Evolutionary conservation across 2,113 vertebrate genomes (phyloP).

Genomic region (Pelecanoides urinatrix): DNA sequence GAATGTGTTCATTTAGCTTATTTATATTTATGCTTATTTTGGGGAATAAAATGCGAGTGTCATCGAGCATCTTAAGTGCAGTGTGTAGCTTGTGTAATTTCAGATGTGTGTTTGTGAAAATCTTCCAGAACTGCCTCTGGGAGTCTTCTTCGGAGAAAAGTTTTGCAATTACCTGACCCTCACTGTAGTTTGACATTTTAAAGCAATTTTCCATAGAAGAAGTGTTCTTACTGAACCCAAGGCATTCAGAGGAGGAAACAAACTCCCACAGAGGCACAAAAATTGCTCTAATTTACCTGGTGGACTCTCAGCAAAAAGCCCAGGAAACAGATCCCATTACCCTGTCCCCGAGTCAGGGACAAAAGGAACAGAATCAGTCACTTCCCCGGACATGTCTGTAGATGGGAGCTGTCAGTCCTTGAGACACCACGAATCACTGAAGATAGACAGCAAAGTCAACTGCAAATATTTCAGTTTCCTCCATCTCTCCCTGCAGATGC

Average conservation of each 20-base stretch:
- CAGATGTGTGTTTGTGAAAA: background rate
- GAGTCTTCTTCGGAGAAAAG: background rate
- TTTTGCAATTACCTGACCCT: background rate
- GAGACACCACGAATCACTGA: accelerated
- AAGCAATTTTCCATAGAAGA: background rate
- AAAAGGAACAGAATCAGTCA: background rate
- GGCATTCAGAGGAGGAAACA: background rate
- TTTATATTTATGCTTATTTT: background rate
- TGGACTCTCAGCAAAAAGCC: background rate
- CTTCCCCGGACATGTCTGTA: background rate
- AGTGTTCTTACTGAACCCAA: background rate
- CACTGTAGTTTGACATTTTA: background rate
- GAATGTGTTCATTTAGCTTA: background rate
- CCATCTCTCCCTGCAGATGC: background rate
- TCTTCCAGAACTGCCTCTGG: background rate
- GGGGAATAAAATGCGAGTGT: background rate
- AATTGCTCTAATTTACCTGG: background rate
- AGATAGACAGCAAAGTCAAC: background rate
- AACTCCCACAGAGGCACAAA: background rate
- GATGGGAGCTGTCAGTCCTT: background rate
- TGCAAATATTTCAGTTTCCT: background rate
- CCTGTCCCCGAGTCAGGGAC: background rate
- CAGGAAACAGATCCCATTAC: background rate
- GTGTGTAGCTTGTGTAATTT: background rate
- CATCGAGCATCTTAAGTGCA: background rate